These are phyloP conservation scores for Heliconius ethilla DNA, from an alignment of 2,888 invertebrate genomes.

Conservation along the genomic window DNA sequence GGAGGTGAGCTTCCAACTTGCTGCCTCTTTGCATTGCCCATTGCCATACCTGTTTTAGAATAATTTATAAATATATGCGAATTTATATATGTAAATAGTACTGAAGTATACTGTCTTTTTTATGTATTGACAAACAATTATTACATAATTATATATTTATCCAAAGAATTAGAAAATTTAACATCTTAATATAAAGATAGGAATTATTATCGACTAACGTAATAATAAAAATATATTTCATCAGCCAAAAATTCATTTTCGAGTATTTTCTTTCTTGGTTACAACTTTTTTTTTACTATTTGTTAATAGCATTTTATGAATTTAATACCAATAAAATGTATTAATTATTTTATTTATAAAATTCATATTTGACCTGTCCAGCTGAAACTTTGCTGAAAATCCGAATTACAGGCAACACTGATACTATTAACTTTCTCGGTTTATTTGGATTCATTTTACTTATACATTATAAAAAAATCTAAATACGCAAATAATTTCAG, in stretches of 20 bases:
- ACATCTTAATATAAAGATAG: neutral
- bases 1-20: constrained; percentile 92
- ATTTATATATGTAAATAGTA: neutral
- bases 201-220: neutral
- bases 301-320: neutral
- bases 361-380: constrained; percentile 59
- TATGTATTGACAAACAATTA: too few species aligned
- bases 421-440: constrained; percentile 55
- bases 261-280: too few species aligned
- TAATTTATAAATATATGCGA: neutral
- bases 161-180: neutral
- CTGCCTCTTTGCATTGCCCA: constrained; percentile 95
- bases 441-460: constrained; percentile 41
- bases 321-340: neutral
- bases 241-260: neutral
- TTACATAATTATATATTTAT: too few species aligned
- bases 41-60: constrained; percentile 83
- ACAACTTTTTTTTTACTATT: too few species aligned
- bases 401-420: constrained; percentile 65
- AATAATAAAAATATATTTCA: neutral
- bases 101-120: neutral
- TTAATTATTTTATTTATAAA: neutral
- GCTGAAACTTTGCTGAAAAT: constrained; percentile 70
- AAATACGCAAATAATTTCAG: neutral
- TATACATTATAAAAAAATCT: neutral